A percentile compares a stretch with the other conserved stretches of the same genome.
Conservation (phyloP, 2,888 invertebrate genomes). For the Cactoblastis cactorum region DNA sequence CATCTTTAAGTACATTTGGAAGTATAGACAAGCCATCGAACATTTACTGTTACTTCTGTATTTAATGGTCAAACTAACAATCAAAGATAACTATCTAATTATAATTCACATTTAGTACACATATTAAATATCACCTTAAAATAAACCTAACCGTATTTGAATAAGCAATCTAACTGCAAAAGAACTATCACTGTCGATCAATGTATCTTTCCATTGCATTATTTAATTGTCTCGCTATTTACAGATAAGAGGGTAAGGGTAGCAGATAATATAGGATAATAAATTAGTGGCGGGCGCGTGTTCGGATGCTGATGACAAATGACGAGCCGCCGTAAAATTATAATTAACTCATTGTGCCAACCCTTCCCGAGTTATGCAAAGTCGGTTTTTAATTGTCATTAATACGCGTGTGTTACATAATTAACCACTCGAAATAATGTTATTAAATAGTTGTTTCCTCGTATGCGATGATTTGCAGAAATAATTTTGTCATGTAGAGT, state of each 20-base stretch:
- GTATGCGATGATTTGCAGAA: not conserved
- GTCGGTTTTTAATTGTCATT: conserved; percentile 52
- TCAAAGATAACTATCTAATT: too few relatives aligned
- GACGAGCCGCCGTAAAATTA: conserved; percentile 68
- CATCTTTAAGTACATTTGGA: too few relatives aligned
- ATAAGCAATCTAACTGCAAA: not conserved
- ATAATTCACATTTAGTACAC: too few relatives aligned
- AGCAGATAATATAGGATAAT: conserved; percentile 68
- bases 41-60: too few relatives aligned
- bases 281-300: conserved; percentile 68
- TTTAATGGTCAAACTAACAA: too few relatives aligned
- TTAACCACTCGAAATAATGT: not conserved
- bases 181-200: conserved; percentile 1
- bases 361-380: conserved; percentile 72
- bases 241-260: conserved; percentile 57
- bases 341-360: conserved; percentile 68
- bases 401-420: conserved; percentile 27
- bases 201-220: conserved; percentile 31
- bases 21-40: too few relatives aligned
- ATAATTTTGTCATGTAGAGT: not conserved
- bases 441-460: not conserved
- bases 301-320: conserved; percentile 79
- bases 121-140: too few relatives aligned
- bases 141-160: too few relatives aligned
- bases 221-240: conserved; percentile 58